Evolutionary conservation across 1,140 invertebrate genomes (phyloP).

Genomic region (Drosophila quadrilineata): DNA sequence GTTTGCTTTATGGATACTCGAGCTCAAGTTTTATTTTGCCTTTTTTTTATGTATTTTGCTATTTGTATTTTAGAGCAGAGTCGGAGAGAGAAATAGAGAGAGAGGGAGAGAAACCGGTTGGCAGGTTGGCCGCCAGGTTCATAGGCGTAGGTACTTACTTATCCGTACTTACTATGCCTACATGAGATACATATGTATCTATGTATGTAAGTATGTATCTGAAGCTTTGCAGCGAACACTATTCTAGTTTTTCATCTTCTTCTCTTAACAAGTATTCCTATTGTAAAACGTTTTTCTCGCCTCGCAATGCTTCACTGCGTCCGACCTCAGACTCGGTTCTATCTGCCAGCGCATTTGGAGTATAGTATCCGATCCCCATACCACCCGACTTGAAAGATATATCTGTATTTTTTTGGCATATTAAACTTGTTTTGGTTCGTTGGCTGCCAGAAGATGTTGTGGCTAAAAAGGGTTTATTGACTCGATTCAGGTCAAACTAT

Average conservation of each 20-base stretch:
- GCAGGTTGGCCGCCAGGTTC: slow-evolving; percentile 28
- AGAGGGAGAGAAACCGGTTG: slow-evolving; percentile 47
- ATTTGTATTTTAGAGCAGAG: slow-evolving; percentile 43
- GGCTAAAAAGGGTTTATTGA: slow-evolving; percentile 61
- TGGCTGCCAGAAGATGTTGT: slow-evolving; percentile 18
- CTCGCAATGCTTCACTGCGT: slow-evolving; percentile 34
- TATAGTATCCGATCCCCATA: slow-evolving; percentile 2
- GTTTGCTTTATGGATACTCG: slow-evolving; percentile 67
- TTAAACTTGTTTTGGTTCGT: slow-evolving; percentile 48
- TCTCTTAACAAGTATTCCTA: not conserved
- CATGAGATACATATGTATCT: not conserved
- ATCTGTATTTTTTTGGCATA: slow-evolving; percentile 9
- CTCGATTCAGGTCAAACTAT: slow-evolving; percentile 36
- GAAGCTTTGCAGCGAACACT: slow-evolving; percentile 4
- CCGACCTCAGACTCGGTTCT: no score
- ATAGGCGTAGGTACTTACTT: slow-evolving; percentile 51
- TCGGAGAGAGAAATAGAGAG: no score
- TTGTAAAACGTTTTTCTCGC: slow-evolving; percentile 32
- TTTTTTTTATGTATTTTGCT: no score
- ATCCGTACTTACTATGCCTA: slow-evolving; percentile 32
- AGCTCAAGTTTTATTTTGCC: slow-evolving; percentile 52
- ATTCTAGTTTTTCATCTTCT: slow-evolving; percentile 7
- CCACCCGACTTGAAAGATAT: slow-evolving; percentile 19
- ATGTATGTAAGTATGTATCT: slow-evolving; percentile 3
- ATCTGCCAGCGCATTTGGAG: slow-evolving; percentile 14